A percentile compares a stretch with the other conserved stretches of the same genome.
Evolutionary conservation across 1,140 invertebrate species (phyloP).

Genomic region (Bombus pascuorum): DNA sequence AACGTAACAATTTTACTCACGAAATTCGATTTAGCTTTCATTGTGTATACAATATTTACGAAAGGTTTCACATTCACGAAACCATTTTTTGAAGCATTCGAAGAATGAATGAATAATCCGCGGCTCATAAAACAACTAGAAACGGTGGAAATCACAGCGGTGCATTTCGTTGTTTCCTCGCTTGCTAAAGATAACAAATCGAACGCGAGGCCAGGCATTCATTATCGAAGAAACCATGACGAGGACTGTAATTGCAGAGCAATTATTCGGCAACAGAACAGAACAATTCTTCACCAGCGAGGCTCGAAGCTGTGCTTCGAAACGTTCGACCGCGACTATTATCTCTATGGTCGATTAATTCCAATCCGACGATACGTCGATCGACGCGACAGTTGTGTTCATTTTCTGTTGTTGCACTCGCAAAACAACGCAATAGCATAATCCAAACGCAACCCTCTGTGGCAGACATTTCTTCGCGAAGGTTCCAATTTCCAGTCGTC

Average conservation of each 20-base stretch:
- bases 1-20: too few relatives aligned
- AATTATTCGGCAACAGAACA: constrained; percentile 30
- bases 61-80: too few relatives aligned
- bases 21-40: too few relatives aligned
- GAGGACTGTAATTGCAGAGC: constrained; percentile 16
- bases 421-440: constrained; percentile 16
- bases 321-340: constrained; percentile 3
- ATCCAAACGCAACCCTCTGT: neutral
- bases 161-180: neutral
- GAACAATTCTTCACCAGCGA: constrained; percentile 16
- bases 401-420: constrained; percentile 7
- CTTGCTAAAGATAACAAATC: neutral
- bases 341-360: constrained; percentile 45
- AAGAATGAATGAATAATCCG: neutral
- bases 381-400: neutral
- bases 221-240: constrained; percentile 6
- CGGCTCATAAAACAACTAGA: neutral
- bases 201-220: neutral
- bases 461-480: neutral
- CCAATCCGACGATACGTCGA: constrained; percentile 29
- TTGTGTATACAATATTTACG: too few relatives aligned
- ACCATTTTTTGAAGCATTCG: too few relatives aligned
- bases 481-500: constrained; percentile 20
- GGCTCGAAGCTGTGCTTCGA: neutral
- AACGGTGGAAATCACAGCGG: too few relatives aligned